phyloP scores from a whole-genome alignment of 2,888 invertebrate genomes.

The Limnephilus rhombicus region DNA sequence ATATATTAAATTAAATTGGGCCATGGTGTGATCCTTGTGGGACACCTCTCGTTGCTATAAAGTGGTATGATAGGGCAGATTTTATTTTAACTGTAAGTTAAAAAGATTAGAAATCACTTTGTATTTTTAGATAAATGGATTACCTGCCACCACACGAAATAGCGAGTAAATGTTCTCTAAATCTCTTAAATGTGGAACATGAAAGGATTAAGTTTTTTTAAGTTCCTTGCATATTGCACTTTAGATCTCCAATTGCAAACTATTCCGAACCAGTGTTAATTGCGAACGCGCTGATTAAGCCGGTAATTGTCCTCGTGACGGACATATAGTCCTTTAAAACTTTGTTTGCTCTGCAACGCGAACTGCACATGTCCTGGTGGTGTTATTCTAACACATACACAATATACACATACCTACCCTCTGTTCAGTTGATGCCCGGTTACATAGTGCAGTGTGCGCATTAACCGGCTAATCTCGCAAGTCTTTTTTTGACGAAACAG shows the following conservation, averaged over 20 bases:
- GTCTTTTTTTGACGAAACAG: not conserved
- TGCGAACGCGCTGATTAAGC: not conserved
- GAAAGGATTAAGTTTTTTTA: not conserved
- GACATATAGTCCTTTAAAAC: not conserved
- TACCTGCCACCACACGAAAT: too few relatives aligned
- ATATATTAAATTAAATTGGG: too few relatives aligned
- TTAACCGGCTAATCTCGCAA: not conserved
- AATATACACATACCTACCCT: not conserved
- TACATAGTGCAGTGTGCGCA: not conserved
- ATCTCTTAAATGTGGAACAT: too few relatives aligned
- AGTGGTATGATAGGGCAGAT: too few relatives aligned
- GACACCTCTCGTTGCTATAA: too few relatives aligned
- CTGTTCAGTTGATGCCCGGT: not conserved
- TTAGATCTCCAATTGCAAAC: not conserved
- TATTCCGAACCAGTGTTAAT: not conserved
- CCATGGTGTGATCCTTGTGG: too few relatives aligned
- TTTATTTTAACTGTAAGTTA: too few relatives aligned
- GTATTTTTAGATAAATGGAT: too few relatives aligned
- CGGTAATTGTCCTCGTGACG: slow-evolving; percentile 1
- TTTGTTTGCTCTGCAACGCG: not conserved
- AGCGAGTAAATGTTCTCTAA: not conserved
- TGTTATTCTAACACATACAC: not conserved
- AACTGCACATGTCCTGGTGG: not conserved
- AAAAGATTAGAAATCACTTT: too few relatives aligned
- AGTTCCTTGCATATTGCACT: not conserved